These are phyloP conservation scores for Phaedon cochleariae DNA, from an alignment of 2,888 invertebrate genomes.

Conservation along the genomic window DNA sequence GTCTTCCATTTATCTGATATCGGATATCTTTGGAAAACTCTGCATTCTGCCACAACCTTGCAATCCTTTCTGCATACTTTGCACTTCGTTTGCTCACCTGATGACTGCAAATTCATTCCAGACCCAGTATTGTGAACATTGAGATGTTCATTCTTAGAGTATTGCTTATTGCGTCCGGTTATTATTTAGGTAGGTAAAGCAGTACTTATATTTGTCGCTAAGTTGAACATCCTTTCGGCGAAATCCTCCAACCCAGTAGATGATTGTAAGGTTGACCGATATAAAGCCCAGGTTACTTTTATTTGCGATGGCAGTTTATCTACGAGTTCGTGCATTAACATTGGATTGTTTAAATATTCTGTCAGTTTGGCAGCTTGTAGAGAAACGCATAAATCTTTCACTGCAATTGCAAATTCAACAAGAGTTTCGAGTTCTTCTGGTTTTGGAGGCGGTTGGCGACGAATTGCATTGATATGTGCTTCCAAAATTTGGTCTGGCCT, in stretches of 20 bases:
- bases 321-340: slow-evolving; percentile 15
- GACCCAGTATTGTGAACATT: no score
- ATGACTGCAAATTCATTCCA: neutral
- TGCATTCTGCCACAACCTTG: neutral
- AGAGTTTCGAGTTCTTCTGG: slow-evolving; percentile 16
- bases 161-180: neutral
- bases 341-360: slow-evolving; percentile 13
- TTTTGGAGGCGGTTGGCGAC: slow-evolving; percentile 18
- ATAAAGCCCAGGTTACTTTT: slow-evolving; percentile 20
- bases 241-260: slow-evolving; percentile 8
- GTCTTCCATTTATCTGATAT: neutral
- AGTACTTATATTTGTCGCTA: neutral
- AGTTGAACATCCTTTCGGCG: slow-evolving; percentile 3
- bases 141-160: no score
- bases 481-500: slow-evolving; percentile 25
- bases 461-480: slow-evolving; percentile 20
- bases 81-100: neutral
- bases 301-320: slow-evolving; percentile 16
- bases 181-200: neutral
- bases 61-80: neutral
- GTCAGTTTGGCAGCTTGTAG: slow-evolving; percentile 5
- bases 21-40: neutral
- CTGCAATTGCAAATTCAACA: slow-evolving; percentile 20
- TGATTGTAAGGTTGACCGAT: neutral
- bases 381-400: slow-evolving; percentile 19